Evolutionary conservation across 2,113 vertebrate genomes (phyloP).

Genomic region (Pampusana beccarii): DNA sequence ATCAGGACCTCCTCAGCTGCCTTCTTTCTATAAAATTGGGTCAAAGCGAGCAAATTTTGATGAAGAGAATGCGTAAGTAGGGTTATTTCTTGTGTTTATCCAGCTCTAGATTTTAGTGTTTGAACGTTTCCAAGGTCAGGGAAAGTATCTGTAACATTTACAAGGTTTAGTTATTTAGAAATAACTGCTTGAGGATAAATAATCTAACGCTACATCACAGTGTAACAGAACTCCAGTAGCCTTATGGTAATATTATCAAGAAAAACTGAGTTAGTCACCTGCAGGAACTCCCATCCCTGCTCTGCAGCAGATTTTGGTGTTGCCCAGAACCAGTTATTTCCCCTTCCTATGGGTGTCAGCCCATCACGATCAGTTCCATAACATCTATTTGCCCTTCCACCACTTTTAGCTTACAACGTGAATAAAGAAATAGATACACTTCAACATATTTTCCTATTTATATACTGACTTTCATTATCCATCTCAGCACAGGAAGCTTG

Average conservation of each 20-base stretch:
- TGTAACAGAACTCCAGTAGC: background rate
- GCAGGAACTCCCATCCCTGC: background rate
- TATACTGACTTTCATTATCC: background rate
- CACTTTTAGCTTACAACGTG: background rate
- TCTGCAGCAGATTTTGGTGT: background rate
- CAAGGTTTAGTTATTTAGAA: background rate
- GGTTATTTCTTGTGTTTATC: background rate
- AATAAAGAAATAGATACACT: background rate
- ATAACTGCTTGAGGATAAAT: background rate
- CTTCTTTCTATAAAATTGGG: conserved; percentile 98
- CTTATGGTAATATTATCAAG: background rate
- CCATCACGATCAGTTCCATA: background rate
- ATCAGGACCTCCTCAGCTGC: conserved; percentile 85
- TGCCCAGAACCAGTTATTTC: background rate
- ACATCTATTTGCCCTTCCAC: background rate
- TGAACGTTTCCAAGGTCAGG: background rate
- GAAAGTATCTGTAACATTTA: background rate
- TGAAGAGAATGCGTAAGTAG: conserved; percentile 93
- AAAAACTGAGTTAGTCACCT: background rate
- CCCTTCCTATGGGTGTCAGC: background rate
- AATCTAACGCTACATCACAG: accelerated
- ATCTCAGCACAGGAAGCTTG: background rate
- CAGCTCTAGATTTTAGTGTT: background rate
- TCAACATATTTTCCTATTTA: background rate
- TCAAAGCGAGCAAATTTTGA: conserved; percentile 96